Conservation (phyloP, 2,113 vertebrate genomes). For the Nanorana parkeri region DNA sequence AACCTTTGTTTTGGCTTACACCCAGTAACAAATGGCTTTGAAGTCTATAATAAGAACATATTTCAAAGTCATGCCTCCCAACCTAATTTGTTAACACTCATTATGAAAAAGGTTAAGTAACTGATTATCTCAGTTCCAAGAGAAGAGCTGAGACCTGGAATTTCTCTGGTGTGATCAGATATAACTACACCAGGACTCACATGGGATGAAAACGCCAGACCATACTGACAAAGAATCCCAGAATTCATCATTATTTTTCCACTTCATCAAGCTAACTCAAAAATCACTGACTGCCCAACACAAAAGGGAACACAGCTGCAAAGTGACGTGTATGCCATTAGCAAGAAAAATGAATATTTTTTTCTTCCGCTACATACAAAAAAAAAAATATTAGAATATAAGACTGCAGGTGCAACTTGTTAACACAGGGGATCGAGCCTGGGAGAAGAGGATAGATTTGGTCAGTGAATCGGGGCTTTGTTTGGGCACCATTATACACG, state of each 20-base stretch:
- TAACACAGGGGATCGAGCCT: conserved; percentile 52
- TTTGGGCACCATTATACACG: conserved; percentile 30
- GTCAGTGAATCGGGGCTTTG: not conserved
- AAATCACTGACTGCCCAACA: conserved; percentile 61
- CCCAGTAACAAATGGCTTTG: too few species aligned
- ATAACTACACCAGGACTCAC: not conserved
- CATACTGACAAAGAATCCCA: conserved; percentile 60
- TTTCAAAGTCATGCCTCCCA: not conserved
- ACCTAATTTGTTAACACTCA: not conserved
- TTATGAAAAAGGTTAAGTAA: too few species aligned
- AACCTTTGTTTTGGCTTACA: too few species aligned
- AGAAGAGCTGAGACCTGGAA: too few species aligned
- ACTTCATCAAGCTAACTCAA: conserved; percentile 64
- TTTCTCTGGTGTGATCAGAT: not conserved
- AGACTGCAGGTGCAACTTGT: conserved; percentile 64
- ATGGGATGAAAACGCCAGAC: conserved; percentile 53
- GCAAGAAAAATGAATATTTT: conserved; percentile 50
- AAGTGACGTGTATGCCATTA: conserved; percentile 57
- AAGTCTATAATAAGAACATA: too few species aligned
- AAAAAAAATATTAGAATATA: conserved; percentile 55
- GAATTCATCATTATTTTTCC: conserved; percentile 70
- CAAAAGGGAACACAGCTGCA: conserved; percentile 67
- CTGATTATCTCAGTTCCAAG: too few species aligned
- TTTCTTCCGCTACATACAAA: conserved; percentile 53
- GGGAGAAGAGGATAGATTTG: not conserved